These are phyloP conservation scores for Entomobrya proxima DNA, from an alignment of 2,888 invertebrate species.

Conservation along the genomic window DNA sequence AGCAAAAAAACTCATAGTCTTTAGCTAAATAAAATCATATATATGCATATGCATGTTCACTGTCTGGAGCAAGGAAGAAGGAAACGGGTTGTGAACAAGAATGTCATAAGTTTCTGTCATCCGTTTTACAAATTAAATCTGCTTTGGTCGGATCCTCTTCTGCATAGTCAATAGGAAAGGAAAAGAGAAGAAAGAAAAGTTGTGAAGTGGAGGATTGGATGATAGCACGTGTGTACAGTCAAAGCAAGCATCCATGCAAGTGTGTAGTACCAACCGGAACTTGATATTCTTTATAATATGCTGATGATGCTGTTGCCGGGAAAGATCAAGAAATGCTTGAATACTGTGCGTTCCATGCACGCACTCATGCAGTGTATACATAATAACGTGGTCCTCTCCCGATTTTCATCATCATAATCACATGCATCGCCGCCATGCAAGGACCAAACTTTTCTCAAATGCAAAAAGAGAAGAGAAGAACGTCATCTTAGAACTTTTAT, in stretches of 20 bases:
- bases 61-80: constrained; percentile 34
- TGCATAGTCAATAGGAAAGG: constrained; percentile 67
- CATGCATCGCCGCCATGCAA: constrained; percentile 23
- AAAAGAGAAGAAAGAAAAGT: constrained; percentile 51
- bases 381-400: neutral
- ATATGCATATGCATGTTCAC: neutral
- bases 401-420: constrained; percentile 37
- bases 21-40: neutral
- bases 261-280: constrained; percentile 16
- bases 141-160: constrained; percentile 64
- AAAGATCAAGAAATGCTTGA: neutral
- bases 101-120: constrained; percentile 69
- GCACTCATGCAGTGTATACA: constrained; percentile 15
- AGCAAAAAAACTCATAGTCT: constrained; percentile 20
- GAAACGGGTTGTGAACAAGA: constrained; percentile 68
- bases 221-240: constrained; percentile 19
- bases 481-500: neutral
- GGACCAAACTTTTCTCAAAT: neutral
- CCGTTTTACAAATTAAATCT: constrained; percentile 70
- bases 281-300: constrained; percentile 14
- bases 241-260: constrained; percentile 26
- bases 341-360: neutral
- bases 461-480: neutral
- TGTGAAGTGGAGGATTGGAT: constrained; percentile 57
- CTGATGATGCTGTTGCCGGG: neutral